Evolutionary conservation across 2,888 invertebrate genomes (phyloP).

Genomic region (Eulithis prunata): DNA sequence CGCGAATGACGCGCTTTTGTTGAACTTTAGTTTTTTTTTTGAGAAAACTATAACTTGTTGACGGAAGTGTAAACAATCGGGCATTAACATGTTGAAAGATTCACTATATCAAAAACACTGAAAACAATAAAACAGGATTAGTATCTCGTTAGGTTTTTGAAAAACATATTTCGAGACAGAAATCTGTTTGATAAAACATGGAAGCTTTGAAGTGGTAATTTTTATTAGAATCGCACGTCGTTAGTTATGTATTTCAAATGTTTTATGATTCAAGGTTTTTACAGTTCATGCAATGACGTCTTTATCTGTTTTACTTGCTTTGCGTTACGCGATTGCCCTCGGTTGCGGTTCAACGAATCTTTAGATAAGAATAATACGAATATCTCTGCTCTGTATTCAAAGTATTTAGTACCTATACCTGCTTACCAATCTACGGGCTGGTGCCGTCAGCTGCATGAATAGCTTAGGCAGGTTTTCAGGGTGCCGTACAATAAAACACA

Average conservation of each 20-base stretch:
- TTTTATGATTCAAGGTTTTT: slow-evolving; percentile 23
- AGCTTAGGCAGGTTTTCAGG: neutral
- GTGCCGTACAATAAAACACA: neutral
- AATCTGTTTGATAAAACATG: too few relatives aligned
- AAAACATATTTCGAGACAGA: neutral
- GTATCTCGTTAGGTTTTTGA: neutral
- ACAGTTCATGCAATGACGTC: slow-evolving; percentile 23
- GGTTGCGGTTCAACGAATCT: slow-evolving; percentile 17
- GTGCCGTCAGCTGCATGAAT: neutral
- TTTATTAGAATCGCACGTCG: neutral
- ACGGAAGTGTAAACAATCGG: slow-evolving; percentile 12
- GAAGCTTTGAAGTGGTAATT: slow-evolving; percentile 1
- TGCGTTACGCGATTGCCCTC: slow-evolving; percentile 12
- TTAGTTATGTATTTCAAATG: slow-evolving; percentile 13
- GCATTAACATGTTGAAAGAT: slow-evolving; percentile 5
- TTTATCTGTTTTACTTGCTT: slow-evolving; percentile 8
- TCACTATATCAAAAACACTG: neutral
- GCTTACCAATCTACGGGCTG: too few relatives aligned
- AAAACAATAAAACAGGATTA: neutral
- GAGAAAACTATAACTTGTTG: slow-evolving; percentile 6
- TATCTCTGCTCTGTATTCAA: neutral
- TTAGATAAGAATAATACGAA: neutral
- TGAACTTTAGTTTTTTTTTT: too few relatives aligned
- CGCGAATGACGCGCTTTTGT: too few relatives aligned
- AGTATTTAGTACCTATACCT: neutral